Evolutionary conservation across 2,113 vertebrate species (phyloP).

Genomic region (Bagarius yarrelli): DNA sequence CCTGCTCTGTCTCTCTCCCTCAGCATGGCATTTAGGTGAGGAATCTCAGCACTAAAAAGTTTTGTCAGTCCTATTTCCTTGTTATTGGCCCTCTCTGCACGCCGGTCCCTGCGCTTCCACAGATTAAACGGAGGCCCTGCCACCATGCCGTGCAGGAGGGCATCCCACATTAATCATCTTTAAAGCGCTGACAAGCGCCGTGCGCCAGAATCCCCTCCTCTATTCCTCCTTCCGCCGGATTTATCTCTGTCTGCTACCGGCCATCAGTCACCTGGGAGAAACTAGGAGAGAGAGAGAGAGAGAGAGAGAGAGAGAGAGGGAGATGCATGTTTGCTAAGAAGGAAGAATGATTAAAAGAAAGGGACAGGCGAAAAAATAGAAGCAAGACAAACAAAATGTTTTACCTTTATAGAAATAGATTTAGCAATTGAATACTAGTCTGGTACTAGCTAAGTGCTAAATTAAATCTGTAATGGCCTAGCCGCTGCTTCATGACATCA

Average conservation of each 20-base stretch:
- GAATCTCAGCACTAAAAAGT: slow-evolving; percentile 98
- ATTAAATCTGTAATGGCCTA: not conserved
- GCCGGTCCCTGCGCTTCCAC: slow-evolving; percentile 59
- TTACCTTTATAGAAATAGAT: not conserved
- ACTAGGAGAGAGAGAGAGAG: slow-evolving; percentile 67
- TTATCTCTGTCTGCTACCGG: slow-evolving; percentile 79
- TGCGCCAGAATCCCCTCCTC: slow-evolving; percentile 58
- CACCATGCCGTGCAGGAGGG: slow-evolving; percentile 68
- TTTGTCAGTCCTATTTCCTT: slow-evolving; percentile 99
- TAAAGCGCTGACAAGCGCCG: slow-evolving; percentile 90
- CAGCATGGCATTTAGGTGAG: slow-evolving; percentile 91
- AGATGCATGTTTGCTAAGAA: slow-evolving; percentile 30
- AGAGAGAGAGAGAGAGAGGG: slow-evolving; percentile 59
- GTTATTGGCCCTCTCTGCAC: slow-evolving; percentile 83
- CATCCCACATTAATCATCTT: slow-evolving; percentile 99
- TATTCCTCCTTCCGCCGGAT: slow-evolving; percentile 65
- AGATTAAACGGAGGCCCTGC: slow-evolving; percentile 74
- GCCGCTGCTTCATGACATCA: not conserved
- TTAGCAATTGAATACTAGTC: not conserved
- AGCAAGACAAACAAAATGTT: not conserved
- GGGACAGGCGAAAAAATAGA: slow-evolving; percentile 54
- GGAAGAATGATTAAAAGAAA: slow-evolving; percentile 41
- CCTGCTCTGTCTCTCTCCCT: slow-evolving; percentile 40
- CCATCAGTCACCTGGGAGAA: slow-evolving; percentile 81
- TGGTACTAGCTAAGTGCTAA: not conserved